Conservation (phyloP, 2,797 vertebrate genomes). For the Mallotus villosus region DNA sequence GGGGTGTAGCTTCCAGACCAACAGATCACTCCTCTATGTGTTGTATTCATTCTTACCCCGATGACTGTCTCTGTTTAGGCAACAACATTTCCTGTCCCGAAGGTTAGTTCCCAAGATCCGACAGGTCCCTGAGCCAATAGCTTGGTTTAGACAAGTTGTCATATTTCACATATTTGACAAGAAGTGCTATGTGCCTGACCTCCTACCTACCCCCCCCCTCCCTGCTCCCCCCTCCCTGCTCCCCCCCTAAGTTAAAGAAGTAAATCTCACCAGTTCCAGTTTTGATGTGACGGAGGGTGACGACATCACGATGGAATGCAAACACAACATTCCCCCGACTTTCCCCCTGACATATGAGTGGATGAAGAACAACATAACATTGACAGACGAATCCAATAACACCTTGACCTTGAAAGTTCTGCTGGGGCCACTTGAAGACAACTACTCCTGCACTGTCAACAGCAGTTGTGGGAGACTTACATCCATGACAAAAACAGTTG, state of each 20-base stretch:
- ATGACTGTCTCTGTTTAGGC: too few species aligned
- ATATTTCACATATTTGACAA: too few species aligned
- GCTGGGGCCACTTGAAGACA: rapidly evolving
- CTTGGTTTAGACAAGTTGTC: too few species aligned
- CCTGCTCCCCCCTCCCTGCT: not conserved
- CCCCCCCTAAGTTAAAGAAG: conserved; percentile 23
- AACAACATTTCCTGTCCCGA: too few species aligned
- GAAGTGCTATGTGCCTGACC: too few species aligned
- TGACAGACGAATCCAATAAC: rapidly evolving
- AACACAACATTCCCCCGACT: not conserved
- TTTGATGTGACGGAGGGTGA: rapidly evolving
- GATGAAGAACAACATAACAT: rapidly evolving
- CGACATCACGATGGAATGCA: conserved; percentile 33
- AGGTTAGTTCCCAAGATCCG: too few species aligned
- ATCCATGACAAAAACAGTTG: conserved; percentile 8
- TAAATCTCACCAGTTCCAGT: not conserved
- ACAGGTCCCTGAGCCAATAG: too few species aligned
- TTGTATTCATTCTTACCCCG: too few species aligned
- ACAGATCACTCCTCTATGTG: too few species aligned
- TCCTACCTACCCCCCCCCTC: not conserved
- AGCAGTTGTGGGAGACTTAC: not conserved
- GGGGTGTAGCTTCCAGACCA: too few species aligned
- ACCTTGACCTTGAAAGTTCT: rapidly evolving
- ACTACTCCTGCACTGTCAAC: conserved; percentile 40
- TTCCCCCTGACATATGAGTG: conserved; percentile 17